A percentile compares a stretch with the other conserved stretches of the same genome.
Conservation (phyloP, 2,113 vertebrate species). For the Pelecanus crispus region DNA sequence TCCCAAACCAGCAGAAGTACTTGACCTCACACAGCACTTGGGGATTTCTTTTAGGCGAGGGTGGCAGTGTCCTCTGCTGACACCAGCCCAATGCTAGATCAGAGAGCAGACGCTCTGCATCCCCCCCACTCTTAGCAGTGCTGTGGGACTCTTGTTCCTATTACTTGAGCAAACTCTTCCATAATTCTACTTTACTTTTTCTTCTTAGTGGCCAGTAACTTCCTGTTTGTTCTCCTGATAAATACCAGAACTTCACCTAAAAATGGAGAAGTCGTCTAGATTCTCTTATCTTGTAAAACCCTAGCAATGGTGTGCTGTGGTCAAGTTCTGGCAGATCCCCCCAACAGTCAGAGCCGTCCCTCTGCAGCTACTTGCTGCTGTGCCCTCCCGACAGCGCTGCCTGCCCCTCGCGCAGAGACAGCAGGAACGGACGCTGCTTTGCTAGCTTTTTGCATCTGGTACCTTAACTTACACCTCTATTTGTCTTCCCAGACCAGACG, state of each 20-base stretch:
- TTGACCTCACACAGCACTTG: background rate
- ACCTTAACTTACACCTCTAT: background rate
- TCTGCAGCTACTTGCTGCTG: background rate
- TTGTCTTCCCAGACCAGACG: background rate
- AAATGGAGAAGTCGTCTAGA: conserved; percentile 57
- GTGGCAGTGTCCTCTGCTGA: background rate
- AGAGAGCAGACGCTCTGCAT: background rate
- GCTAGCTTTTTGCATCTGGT: background rate
- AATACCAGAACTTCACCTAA: conserved; percentile 58
- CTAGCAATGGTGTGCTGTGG: background rate
- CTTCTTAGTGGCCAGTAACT: conserved; percentile 36
- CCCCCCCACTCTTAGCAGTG: background rate
- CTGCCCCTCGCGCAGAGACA: background rate
- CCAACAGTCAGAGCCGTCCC: background rate
- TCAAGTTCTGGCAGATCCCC: background rate
- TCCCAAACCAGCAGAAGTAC: background rate
- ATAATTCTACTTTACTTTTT: conserved; percentile 43
- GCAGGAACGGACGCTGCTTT: background rate
- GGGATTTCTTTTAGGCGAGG: background rate
- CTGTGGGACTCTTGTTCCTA: background rate
- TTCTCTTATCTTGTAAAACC: conserved; percentile 2
- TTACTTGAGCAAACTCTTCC: conserved; percentile 5
- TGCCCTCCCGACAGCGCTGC: background rate
- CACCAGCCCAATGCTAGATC: background rate
- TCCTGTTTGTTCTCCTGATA: conserved; percentile 46